Evolutionary conservation across 2,888 invertebrate genomes (phyloP).

Genomic region (Uropetala carovei): DNA sequence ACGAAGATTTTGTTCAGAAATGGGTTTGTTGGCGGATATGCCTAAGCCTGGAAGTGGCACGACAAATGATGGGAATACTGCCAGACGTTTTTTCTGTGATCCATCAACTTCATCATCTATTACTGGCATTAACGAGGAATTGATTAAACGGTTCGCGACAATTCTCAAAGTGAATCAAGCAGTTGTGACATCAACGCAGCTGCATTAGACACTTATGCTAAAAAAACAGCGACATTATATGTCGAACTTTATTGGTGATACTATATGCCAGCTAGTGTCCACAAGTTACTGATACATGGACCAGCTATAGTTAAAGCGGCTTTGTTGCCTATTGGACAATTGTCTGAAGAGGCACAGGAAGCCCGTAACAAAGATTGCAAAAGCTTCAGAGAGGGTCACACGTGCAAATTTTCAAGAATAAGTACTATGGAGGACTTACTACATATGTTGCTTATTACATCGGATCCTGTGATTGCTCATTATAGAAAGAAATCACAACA

Average conservation of each 20-base stretch:
- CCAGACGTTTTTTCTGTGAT: too few species aligned
- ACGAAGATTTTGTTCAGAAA: too few species aligned
- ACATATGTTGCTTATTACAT: too few species aligned
- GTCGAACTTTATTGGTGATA: conserved; percentile 69
- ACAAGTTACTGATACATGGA: conserved; percentile 70
- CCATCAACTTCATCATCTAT: conserved; percentile 68
- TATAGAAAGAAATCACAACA: too few species aligned
- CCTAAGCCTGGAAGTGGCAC: too few species aligned
- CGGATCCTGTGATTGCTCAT: too few species aligned
- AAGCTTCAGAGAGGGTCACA: conserved; percentile 69
- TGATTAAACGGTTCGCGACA: conserved; percentile 69
- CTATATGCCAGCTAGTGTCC: conserved; percentile 71
- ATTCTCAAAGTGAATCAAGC: conserved; percentile 69
- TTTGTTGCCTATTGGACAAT: conserved; percentile 70
- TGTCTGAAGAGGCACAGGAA: conserved; percentile 72
- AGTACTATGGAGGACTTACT: too few species aligned
- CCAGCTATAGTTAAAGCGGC: conserved; percentile 69
- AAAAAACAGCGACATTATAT: conserved; percentile 66
- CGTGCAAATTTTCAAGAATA: conserved; percentile 68
- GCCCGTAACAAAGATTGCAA: conserved; percentile 69
- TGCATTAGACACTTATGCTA: conserved; percentile 69
- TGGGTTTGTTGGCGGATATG: too few species aligned
- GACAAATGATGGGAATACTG: too few species aligned
- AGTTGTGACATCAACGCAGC: conserved; percentile 69
- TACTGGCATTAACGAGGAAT: conserved; percentile 70